Base-by-base conservation (phyloP, 2,797 vertebrate species). In the Novumbra hubbsi region DNA sequence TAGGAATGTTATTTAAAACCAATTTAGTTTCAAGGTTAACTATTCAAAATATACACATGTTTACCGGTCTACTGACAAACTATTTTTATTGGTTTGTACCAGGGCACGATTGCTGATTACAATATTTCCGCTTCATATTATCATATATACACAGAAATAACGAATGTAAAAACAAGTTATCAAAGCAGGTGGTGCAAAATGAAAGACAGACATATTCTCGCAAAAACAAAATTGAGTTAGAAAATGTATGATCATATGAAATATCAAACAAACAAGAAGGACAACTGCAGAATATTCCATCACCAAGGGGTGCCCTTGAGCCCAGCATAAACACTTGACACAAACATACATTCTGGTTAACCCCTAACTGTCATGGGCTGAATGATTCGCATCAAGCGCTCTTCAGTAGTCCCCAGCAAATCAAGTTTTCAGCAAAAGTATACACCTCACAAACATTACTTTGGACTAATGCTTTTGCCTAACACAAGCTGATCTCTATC, bases 221-320 rank as follows among this genome's bases (percentile, higher is more conserved):
- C 70, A 69, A 74, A 45, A 74, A 73, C 80, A 19, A 5, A 5
- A 12, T 11, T 2, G 41, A 49, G 21, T 24, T 60, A 60, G 2
- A 24, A 21, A 3, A 60, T 24, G 50, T 52, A 6, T 52, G 24
- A 57, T 57, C n/a, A 24, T 57, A 21, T 57, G 1, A 57, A n/a
- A 57, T 21, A 57, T 73, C 57, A 87, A 81, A 86, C 81, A 81
- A 89, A 84, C 79, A 77, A 67, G 80, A 78, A 83, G 86, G 83
- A 83, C 77, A 77, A 84, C 81, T 83, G 80, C 82, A 76, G 81
- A 55, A 57, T 78, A 79, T 70, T 17, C 70, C 86, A 76, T 84
- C 85, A 81, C 84, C 85, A 80, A 75, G 15, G 28, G 82, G 85
- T 78, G 73, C 77, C 83, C 84, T 75, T 71, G 71, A 83, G 74